A percentile compares a stretch with the other conserved stretches of the same genome.
These are phyloP conservation scores for Marronus borbonicus DNA, from an alignment of 2,888 invertebrate genomes.

Conservation along the genomic window DNA sequence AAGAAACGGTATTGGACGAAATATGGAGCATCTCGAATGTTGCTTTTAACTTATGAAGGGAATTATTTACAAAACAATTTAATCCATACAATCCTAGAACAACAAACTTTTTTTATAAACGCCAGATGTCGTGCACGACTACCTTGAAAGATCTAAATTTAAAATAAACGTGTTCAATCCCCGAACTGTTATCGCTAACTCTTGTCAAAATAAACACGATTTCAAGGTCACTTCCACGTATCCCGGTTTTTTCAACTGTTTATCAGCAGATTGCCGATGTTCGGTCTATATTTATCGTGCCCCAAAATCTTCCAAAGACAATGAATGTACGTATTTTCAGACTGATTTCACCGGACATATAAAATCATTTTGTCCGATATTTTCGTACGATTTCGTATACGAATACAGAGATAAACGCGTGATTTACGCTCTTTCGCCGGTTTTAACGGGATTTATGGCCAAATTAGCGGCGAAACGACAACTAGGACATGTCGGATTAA, in stretches of 20 bases:
- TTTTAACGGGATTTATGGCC: constrained; percentile 1
- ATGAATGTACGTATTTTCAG: constrained; percentile 3
- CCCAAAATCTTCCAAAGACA: not conserved
- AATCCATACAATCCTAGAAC: not conserved
- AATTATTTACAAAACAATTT: too few species aligned
- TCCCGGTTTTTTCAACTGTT: not conserved
- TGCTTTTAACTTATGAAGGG: too few species aligned
- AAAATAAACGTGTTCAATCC: constrained; percentile 3
- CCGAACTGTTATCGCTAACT: constrained; percentile 15
- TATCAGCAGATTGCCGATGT: constrained; percentile 11
- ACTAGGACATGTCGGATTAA: constrained; percentile 7
- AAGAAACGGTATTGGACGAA: too few species aligned
- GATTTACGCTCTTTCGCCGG: too few species aligned
- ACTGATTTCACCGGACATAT: not conserved
- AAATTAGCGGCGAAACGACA: not conserved
- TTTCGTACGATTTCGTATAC: too few species aligned
- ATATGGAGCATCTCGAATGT: too few species aligned
- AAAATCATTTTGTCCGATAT: too few species aligned
- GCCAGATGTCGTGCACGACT: not conserved
- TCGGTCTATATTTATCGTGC: constrained; percentile 1
- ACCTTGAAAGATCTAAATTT: not conserved
- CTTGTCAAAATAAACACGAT: constrained; percentile 26
- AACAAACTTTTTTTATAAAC: constrained; percentile 11
- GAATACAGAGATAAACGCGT: too few species aligned
- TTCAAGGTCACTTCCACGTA: constrained; percentile 27